Evolutionary conservation across 2,797 vertebrate genomes (phyloP).

Genomic region (Phoebastria nigripes): DNA sequence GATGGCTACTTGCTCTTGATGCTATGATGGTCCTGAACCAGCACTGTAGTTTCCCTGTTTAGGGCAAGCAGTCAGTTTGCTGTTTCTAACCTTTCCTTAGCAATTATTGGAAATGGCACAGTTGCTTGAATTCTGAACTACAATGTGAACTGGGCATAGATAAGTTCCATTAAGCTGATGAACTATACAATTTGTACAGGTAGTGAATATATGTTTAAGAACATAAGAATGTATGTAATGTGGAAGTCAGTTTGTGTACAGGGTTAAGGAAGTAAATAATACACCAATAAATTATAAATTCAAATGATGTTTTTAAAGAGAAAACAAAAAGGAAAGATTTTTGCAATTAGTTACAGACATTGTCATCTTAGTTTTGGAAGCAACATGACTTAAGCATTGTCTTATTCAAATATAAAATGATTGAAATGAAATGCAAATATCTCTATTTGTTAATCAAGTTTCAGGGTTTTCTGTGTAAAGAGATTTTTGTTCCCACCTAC

Average conservation of each 20-base stretch:
- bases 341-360: neutral
- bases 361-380: neutral
- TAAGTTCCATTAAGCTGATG: neutral
- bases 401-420: neutral
- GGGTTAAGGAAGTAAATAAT: neutral
- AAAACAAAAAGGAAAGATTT: neutral
- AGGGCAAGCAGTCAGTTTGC: neutral
- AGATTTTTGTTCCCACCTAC: neutral
- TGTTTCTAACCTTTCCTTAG: fast-evolving
- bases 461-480: neutral
- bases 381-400: neutral
- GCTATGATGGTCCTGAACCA: neutral
- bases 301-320: neutral
- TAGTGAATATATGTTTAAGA: neutral
- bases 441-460: neutral
- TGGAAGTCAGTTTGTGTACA: neutral
- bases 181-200: neutral
- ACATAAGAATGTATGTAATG: neutral
- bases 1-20: neutral
- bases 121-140: neutral
- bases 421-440: neutral
- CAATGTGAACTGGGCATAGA: fast-evolving
- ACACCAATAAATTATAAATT: fast-evolving
- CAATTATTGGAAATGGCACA: fast-evolving
- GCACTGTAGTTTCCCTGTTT: neutral